Evolutionary conservation across 2,888 invertebrate species (phyloP).

Genomic region (Noctua pronuba): DNA sequence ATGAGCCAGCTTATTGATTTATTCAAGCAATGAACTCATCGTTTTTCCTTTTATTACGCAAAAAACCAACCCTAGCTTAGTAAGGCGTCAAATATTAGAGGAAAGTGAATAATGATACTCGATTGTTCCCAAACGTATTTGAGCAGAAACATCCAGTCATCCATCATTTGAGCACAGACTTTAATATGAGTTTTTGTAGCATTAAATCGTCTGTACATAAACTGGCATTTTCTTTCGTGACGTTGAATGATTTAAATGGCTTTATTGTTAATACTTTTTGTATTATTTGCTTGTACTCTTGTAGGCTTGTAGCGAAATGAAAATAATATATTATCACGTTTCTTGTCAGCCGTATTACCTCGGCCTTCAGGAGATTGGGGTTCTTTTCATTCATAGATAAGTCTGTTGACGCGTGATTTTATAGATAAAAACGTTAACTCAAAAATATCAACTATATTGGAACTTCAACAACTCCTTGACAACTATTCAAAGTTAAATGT

Average conservation of each 20-base stretch:
- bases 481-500: constrained; percentile 30
- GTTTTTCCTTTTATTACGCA: background rate
- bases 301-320: background rate
- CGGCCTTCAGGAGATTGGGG: constrained; percentile 2
- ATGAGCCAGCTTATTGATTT: background rate
- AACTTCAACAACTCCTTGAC: constrained; percentile 18
- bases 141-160: constrained; percentile 28
- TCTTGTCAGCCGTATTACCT: constrained; percentile 2
- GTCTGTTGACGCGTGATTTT: background rate
- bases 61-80: constrained; percentile 5
- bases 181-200: constrained; percentile 39
- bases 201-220: constrained; percentile 42
- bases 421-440: background rate
- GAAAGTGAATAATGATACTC: constrained; percentile 56
- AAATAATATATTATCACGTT: constrained; percentile 16
- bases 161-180: constrained; percentile 38
- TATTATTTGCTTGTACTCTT: constrained; percentile 18
- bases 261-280: constrained; percentile 31
- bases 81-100: constrained; percentile 30
- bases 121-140: constrained; percentile 49
- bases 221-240: constrained; percentile 22
- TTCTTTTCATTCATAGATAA: constrained; percentile 5
- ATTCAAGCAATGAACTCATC: background rate
- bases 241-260: constrained; percentile 16
- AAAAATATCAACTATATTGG: constrained; percentile 3